phyloP scores from a whole-genome alignment of 2,888 invertebrate genomes.

The Clunio marinus region DNA sequence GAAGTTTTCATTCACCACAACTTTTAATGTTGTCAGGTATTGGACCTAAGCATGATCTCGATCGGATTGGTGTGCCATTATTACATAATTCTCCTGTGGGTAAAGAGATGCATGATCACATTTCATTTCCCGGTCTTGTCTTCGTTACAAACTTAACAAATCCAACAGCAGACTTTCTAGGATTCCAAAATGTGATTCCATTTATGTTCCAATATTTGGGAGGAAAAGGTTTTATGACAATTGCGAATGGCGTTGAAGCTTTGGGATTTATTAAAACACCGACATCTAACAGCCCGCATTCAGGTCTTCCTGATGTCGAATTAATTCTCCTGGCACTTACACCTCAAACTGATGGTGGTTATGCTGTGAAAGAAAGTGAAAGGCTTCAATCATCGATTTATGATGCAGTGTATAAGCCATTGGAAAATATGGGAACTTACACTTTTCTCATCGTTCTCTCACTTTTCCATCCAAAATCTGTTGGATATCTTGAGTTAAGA shows the following conservation, averaged over 20 bases:
- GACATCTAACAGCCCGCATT: conserved; percentile 54
- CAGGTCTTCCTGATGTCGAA: conserved; percentile 62
- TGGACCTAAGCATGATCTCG: conserved; percentile 56
- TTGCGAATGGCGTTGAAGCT: conserved; percentile 65
- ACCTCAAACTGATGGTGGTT: conserved; percentile 57
- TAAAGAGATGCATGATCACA: conserved; percentile 60
- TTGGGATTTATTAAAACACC: conserved; percentile 62
- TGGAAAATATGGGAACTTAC: conserved; percentile 53
- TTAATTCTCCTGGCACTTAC: conserved; percentile 57
- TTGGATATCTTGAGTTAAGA: conserved; percentile 53
- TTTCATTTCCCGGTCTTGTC: conserved; percentile 54
- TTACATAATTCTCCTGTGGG: conserved; percentile 66
- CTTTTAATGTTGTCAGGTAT: conserved; percentile 81
- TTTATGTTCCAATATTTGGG: conserved; percentile 40
- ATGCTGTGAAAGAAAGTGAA: conserved; percentile 51
- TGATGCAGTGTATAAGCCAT: conserved; percentile 50
- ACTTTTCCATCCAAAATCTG: conserved; percentile 56
- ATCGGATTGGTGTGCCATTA: conserved; percentile 56
- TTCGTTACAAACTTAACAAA: conserved; percentile 51
- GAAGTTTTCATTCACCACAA: conserved; percentile 85
- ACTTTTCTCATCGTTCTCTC: conserved; percentile 53
- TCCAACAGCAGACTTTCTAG: conserved; percentile 38
- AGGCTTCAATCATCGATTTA: conserved; percentile 52
- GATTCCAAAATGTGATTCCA: conserved; percentile 43
- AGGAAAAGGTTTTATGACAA: conserved; percentile 53